Evolutionary conservation across 1,140 invertebrate genomes (phyloP).

Genomic region (Amphibalanus amphitrite): DNA sequence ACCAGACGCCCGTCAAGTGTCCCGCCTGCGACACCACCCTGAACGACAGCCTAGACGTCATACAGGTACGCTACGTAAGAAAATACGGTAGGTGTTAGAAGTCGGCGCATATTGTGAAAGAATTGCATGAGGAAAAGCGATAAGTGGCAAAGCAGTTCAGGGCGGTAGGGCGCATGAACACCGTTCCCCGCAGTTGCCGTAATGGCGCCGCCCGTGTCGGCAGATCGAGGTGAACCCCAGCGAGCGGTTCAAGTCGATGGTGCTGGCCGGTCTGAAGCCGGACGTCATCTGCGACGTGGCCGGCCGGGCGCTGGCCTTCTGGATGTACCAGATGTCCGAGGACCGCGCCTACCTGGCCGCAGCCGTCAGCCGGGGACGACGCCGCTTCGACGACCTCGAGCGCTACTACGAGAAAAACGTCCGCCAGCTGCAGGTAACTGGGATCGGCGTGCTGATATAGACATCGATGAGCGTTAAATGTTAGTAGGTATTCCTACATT

Average conservation of each 20-base stretch:
- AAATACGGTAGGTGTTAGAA: too few species aligned
- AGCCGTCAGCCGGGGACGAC: not conserved
- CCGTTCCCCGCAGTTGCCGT: too few species aligned
- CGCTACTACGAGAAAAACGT: not conserved
- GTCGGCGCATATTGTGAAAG: too few species aligned
- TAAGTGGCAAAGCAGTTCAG: too few species aligned
- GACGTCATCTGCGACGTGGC: conserved; percentile 6
- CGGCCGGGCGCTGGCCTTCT: conserved; percentile 6
- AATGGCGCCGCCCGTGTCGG: too few species aligned
- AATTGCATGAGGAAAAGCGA: too few species aligned
- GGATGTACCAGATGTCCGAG: conserved; percentile 9
- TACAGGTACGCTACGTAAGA: not conserved
- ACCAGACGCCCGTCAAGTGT: not conserved
- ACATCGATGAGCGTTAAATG: too few species aligned
- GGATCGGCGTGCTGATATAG: too few species aligned
- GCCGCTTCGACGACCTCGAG: not conserved
- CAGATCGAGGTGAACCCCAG: conserved; percentile 9
- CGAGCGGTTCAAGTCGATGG: conserved; percentile 5
- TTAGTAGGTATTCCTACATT: too few species aligned
- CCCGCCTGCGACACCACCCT: not conserved
- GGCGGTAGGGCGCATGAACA: too few species aligned
- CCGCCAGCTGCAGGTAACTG: not conserved
- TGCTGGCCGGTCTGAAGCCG: conserved; percentile 8
- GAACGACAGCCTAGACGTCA: not conserved
- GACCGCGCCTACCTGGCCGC: conserved; percentile 1